Evolutionary conservation across 2,113 vertebrate species (phyloP).

Genomic region (Anarrhichthys ocellatus): DNA sequence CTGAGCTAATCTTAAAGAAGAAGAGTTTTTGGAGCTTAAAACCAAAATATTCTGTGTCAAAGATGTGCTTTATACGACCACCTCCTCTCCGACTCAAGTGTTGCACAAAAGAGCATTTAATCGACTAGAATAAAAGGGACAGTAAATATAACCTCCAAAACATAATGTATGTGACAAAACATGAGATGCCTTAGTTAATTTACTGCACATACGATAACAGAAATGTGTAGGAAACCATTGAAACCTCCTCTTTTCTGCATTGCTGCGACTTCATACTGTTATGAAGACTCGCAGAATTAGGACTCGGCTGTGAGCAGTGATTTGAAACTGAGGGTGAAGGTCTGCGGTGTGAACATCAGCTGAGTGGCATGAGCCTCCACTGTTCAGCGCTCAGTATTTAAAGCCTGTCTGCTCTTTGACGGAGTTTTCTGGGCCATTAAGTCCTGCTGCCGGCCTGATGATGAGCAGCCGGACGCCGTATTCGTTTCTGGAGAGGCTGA

Average conservation of each 20-base stretch:
- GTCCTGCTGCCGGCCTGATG: conserved; percentile 75
- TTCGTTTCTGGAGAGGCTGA: conserved; percentile 47
- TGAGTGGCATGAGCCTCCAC: conserved; percentile 56
- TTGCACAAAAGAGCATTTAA: too few species aligned
- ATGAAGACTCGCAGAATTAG: neutral
- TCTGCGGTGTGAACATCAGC: conserved; percentile 58
- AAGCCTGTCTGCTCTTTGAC: conserved; percentile 75
- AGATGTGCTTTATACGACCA: neutral
- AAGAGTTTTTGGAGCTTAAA: neutral
- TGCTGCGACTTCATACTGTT: neutral
- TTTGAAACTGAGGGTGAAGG: conserved; percentile 55
- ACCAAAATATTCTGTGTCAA: neutral
- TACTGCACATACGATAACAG: neutral
- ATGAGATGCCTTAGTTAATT: neutral
- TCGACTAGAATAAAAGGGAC: too few species aligned
- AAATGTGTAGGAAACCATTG: neutral
- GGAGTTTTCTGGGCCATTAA: conserved; percentile 85
- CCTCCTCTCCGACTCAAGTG: too few species aligned
- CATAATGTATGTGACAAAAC: neutral
- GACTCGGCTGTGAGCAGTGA: neutral
- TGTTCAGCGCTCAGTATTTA: conserved; percentile 63
- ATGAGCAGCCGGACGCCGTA: conserved; percentile 69
- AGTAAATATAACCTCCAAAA: neutral
- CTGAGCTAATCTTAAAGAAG: neutral
- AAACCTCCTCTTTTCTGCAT: rapidly evolving